Conservation (phyloP, 2,113 vertebrate species). For the Limanda limanda region DNA sequence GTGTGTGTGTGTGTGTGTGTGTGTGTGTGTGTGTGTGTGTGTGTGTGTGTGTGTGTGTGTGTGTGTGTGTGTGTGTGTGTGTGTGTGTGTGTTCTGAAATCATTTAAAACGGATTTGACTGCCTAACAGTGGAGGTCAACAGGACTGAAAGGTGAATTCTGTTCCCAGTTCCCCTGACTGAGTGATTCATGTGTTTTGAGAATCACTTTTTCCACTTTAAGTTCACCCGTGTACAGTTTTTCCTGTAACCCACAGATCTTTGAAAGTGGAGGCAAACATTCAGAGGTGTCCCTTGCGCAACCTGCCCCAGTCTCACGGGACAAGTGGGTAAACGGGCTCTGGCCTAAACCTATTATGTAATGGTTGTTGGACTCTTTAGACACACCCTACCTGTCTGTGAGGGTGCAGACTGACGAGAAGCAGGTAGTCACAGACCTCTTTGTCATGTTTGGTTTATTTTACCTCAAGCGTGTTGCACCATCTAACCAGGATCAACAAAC, state of each 20-base stretch:
- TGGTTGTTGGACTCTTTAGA: conserved; percentile 24
- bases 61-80: no score
- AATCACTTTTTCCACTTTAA: conserved; percentile 36
- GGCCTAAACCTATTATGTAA: conserved; percentile 30
- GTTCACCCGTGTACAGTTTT: background rate
- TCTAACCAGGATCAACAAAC: conserved; percentile 22
- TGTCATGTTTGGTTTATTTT: conserved; percentile 26
- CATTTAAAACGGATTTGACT: conserved; percentile 26
- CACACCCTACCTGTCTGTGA: conserved; percentile 49
- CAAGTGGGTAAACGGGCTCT: background rate
- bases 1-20: no score
- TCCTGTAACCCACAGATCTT: background rate
- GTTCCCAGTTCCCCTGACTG: conserved; percentile 5
- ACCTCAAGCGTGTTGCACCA: conserved; percentile 13
- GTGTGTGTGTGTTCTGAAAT: background rate
- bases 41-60: no score
- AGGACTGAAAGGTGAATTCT: conserved; percentile 24
- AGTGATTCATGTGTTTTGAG: conserved; percentile 41
- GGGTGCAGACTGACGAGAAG: conserved; percentile 38
- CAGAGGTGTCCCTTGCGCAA: conserved; percentile 9
- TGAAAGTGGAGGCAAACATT: conserved; percentile 2
- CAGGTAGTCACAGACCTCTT: conserved; percentile 43
- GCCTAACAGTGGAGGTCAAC: conserved; percentile 3
- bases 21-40: no score
- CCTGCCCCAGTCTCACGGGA: background rate